Percentiles rank a stretch among this genome's conserved stretches.
Conservation (phyloP, 1,140 invertebrate species). For the Triops cancriformis region DNA sequence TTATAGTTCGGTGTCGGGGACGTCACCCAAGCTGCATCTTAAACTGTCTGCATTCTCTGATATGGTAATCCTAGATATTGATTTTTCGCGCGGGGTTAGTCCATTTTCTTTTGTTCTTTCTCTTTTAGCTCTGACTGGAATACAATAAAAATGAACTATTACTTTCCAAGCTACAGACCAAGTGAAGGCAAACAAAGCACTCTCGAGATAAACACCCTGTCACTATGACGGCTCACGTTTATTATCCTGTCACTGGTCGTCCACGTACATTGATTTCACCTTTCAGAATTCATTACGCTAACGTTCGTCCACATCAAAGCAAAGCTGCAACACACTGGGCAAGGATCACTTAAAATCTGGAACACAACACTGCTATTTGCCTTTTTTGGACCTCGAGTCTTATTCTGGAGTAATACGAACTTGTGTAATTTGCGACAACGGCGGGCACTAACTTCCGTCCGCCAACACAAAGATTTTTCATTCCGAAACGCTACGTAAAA, state of each 20-base stretch:
- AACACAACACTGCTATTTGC: too few relatives aligned
- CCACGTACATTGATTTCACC: not conserved
- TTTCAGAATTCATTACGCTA: not conserved
- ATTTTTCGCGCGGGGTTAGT: not conserved
- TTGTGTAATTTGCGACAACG: too few relatives aligned
- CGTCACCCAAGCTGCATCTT: not conserved
- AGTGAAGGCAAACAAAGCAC: not conserved
- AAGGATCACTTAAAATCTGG: too few relatives aligned
- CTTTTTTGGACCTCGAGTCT: too few relatives aligned
- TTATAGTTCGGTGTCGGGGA: too few relatives aligned
- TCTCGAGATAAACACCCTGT: not conserved
- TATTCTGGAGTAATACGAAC: too few relatives aligned
- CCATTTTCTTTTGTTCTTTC: not conserved
- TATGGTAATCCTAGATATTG: slow-evolving; percentile 6
- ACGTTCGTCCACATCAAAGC: not conserved
- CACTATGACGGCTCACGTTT: not conserved
- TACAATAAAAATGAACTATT: not conserved
- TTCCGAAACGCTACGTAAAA: too few relatives aligned
- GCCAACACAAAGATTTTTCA: too few relatives aligned
- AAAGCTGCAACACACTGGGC: too few relatives aligned
- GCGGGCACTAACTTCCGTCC: too few relatives aligned
- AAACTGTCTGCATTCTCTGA: not conserved
- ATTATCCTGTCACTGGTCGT: not conserved
- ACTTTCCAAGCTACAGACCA: not conserved
- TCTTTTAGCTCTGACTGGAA: not conserved